phyloP scores from a whole-genome alignment of 2,888 invertebrate genomes.

The Rhagonycha fulva region DNA sequence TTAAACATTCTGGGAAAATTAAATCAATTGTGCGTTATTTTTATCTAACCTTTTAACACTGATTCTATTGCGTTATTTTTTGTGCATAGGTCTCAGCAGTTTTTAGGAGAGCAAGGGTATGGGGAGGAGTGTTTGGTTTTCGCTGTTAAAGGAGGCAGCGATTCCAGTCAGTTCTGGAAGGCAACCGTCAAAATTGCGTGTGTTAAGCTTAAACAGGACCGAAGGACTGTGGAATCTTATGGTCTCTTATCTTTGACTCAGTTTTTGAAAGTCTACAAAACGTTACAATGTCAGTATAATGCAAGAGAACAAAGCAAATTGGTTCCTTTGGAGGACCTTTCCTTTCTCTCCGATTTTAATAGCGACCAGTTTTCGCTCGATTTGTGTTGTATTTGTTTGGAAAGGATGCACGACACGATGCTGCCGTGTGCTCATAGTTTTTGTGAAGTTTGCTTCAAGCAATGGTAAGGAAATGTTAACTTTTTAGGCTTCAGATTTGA shows the following conservation, averaged over 20 bases:
- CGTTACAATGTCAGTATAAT: conserved; percentile 56
- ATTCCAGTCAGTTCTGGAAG: conserved; percentile 69
- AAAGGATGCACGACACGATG: conserved; percentile 68
- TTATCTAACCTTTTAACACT: conserved; percentile 34
- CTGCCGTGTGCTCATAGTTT: conserved; percentile 73
- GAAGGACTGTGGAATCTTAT: conserved; percentile 60
- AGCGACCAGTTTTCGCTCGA: conserved; percentile 40
- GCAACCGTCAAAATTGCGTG: conserved; percentile 69
- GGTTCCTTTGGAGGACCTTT: conserved; percentile 42
- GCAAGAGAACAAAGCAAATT: conserved; percentile 49
- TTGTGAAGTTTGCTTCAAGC: conserved; percentile 72
- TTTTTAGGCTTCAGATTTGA: background rate
- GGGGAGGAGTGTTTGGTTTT: conserved; percentile 62
- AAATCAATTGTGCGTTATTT: conserved; percentile 63
- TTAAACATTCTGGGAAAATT: conserved; percentile 61
- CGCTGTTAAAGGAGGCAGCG: conserved; percentile 67
- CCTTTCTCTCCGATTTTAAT: conserved; percentile 1
- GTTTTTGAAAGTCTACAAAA: conserved; percentile 65
- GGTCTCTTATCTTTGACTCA: conserved; percentile 66
- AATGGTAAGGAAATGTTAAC: conserved; percentile 61
- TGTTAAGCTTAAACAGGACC: conserved; percentile 60
- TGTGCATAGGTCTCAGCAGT: background rate
- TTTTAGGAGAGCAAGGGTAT: background rate
- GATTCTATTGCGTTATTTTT: conserved; percentile 32
- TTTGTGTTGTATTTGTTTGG: conserved; percentile 76